phyloP scores from a whole-genome alignment of 2,797 vertebrate species.

The Sandelia bainsii region DNA sequence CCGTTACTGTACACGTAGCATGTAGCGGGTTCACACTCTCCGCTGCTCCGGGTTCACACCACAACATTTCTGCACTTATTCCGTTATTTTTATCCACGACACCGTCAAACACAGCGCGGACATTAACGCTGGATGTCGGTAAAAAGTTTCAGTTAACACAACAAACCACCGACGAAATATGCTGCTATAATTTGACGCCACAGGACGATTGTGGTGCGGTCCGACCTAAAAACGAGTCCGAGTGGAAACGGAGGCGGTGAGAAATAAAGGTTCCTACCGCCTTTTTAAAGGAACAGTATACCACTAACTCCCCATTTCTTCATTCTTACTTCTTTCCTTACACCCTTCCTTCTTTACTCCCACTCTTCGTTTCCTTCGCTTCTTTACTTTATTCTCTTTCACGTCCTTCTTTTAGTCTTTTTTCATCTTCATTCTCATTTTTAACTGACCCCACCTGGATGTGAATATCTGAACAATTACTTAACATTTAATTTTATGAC shows the following conservation, averaged over 20 bases:
- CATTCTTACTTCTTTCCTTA: too few species aligned
- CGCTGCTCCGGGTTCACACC: conserved; percentile 27
- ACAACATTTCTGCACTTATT: too few species aligned
- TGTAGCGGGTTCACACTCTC: conserved; percentile 32
- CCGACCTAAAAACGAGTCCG: conserved; percentile 30
- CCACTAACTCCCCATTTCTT: too few species aligned
- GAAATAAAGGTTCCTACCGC: conserved; percentile 32
- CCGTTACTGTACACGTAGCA: conserved; percentile 67
- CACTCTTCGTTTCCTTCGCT: too few species aligned
- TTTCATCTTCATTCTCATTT: neutral
- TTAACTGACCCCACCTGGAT: too few species aligned
- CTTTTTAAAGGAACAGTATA: neutral
- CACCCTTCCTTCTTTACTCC: too few species aligned
- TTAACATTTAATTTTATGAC: too few species aligned
- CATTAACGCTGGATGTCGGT: fast-evolving
- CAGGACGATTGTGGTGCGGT: conserved; percentile 33
- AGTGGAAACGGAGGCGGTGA: neutral
- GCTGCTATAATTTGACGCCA: neutral
- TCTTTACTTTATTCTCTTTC: too few species aligned
- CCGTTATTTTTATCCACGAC: neutral
- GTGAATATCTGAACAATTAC: too few species aligned
- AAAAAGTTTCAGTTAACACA: neutral
- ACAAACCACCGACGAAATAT: fast-evolving
- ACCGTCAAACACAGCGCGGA: fast-evolving
- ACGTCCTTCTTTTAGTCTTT: too few species aligned